phyloP scores from a whole-genome alignment of 2,888 invertebrate species.

The Protophormia terraenovae region DNA sequence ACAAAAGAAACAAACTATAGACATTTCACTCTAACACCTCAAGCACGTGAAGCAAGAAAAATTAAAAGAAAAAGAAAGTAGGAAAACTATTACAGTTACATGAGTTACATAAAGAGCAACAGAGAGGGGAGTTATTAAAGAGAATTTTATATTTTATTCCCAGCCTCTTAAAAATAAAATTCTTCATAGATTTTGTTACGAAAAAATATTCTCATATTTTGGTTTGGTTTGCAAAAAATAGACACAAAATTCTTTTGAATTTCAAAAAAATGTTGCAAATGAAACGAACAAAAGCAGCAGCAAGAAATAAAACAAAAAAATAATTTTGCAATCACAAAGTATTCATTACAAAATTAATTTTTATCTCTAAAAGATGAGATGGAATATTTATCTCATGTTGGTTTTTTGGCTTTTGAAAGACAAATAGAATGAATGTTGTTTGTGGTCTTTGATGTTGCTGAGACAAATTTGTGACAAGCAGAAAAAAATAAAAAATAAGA shows the following conservation, averaged over 20 bases:
- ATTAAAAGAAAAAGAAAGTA: not conserved
- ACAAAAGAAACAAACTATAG: not conserved
- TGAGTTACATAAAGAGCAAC: not conserved
- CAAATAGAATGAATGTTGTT: constrained; percentile 24
- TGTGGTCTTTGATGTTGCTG: not conserved
- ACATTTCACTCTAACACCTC: constrained; percentile 32
- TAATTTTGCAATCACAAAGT: constrained; percentile 37
- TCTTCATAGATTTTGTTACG: not conserved
- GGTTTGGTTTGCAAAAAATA: not conserved
- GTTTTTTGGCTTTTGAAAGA: constrained; percentile 14
- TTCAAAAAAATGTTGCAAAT: not conserved
- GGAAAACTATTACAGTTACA: not conserved
- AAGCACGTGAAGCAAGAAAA: no score
- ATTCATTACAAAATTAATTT: constrained; percentile 49
- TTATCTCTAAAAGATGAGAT: constrained; percentile 51
- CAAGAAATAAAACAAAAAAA: not conserved
- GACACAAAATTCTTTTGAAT: not conserved
- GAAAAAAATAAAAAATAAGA: not conserved
- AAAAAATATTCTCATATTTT: not conserved
- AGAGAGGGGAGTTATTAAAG: not conserved
- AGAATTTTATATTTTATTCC: not conserved
- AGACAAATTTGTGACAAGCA: constrained; percentile 46
- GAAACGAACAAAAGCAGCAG: not conserved
- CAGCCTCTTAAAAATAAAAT: constrained; percentile 3
- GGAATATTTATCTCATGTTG: not conserved